These are phyloP conservation scores for Campopleginae sp. DNA, from an alignment of 2,888 invertebrate species.

Conservation along the genomic window DNA sequence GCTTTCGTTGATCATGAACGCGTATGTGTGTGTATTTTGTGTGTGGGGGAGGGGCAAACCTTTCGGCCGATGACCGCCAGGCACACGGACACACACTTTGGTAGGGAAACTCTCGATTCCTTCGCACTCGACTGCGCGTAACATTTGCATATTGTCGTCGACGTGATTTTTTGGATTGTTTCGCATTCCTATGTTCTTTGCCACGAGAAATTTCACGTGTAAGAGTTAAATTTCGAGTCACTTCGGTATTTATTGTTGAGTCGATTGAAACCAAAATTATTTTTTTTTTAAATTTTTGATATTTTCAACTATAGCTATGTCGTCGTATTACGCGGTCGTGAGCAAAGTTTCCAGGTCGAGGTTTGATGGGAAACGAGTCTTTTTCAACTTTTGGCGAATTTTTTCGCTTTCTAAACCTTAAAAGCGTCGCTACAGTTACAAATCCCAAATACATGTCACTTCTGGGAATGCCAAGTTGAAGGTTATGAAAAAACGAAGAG, in stretches of 20 bases:
- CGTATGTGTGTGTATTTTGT: conserved; percentile 21
- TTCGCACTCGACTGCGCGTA: conserved; percentile 59
- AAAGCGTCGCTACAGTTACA: no score
- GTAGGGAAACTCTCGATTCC: conserved; percentile 65
- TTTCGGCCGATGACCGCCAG: conserved; percentile 79
- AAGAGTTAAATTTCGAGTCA: not conserved
- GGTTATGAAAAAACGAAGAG: no score
- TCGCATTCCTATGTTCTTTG: not conserved
- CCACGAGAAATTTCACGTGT: conserved; percentile 21
- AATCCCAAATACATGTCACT: no score
- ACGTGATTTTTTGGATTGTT: not conserved
- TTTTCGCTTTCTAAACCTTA: not conserved
- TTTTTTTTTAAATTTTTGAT: no score
- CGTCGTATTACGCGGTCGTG: not conserved
- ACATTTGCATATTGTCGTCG: conserved; percentile 63
- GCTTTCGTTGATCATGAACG: conserved; percentile 75
- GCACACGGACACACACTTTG: conserved; percentile 24
- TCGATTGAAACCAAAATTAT: not conserved
- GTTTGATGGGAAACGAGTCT: no score
- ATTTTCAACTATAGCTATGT: no score
- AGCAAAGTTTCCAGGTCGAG: not conserved
- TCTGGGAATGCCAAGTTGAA: no score
- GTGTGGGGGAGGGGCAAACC: conserved; percentile 58
- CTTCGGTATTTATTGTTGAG: not conserved
- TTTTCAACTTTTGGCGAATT: conserved; percentile 7